These are phyloP conservation scores for Creontiades dilutus DNA, from an alignment of 2,888 invertebrate species.

Conservation along the genomic window DNA sequence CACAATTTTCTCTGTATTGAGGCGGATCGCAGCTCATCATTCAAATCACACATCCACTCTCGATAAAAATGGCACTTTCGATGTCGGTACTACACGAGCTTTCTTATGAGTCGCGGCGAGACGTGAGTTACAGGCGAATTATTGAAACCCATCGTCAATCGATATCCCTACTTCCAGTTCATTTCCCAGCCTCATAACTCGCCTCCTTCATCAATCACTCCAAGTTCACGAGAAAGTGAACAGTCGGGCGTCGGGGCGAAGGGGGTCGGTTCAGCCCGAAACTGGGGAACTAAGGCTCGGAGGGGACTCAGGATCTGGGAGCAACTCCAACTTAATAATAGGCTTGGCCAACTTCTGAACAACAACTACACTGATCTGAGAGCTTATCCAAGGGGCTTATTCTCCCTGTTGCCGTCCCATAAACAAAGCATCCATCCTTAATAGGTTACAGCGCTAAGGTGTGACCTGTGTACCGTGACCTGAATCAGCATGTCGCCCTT, in stretches of 20 bases:
- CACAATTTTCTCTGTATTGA: too few relatives aligned
- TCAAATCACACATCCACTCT: too few relatives aligned
- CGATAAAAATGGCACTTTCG: too few relatives aligned
- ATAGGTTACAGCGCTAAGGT: neutral
- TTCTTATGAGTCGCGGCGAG: neutral
- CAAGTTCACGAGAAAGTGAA: neutral
- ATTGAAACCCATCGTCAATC: neutral
- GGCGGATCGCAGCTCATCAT: too few relatives aligned
- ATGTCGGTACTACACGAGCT: too few relatives aligned
- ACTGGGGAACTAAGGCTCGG: neutral
- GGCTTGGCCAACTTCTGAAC: slow-evolving; percentile 39
- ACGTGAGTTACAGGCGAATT: neutral
- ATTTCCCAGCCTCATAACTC: neutral
- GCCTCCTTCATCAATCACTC: slow-evolving; percentile 12
- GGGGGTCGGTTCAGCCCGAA: neutral
- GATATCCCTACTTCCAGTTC: neutral
- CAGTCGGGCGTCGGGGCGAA: neutral
- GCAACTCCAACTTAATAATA: slow-evolving; percentile 32
- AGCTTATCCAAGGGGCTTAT: slow-evolving; percentile 14
- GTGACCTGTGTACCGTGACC: neutral
- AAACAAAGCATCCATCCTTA: neutral
- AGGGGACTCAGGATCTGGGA: neutral
- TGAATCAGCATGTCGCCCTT: too few relatives aligned
- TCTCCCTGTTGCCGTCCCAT: neutral
- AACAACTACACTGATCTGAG: slow-evolving; percentile 15